Percentiles rank a stretch among this genome's conserved stretches.
Conservation (phyloP, 1,140 invertebrate genomes). For the Atopsyche davidsoni region DNA sequence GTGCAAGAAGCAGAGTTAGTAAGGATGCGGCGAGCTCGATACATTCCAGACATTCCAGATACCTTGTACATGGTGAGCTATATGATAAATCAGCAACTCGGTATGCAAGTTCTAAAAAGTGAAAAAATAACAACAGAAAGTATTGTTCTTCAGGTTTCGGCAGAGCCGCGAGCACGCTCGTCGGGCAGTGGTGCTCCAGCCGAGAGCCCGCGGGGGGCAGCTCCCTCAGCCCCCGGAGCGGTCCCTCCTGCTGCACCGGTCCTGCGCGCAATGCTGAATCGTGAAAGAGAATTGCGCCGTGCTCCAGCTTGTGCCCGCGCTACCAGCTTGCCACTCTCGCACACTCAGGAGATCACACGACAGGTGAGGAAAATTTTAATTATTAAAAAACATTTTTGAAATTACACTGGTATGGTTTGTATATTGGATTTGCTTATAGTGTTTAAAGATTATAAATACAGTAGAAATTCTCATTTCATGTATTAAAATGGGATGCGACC, state of each 20-base stretch:
- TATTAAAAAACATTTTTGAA: too few species aligned
- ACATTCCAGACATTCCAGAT: slow-evolving; percentile 79
- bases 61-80: slow-evolving; percentile 85
- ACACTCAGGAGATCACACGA: slow-evolving; percentile 68
- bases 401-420: not conserved
- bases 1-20: slow-evolving; percentile 73
- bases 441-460: too few species aligned
- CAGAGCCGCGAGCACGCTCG: slow-evolving; percentile 24
- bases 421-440: too few species aligned
- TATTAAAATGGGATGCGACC: too few species aligned
- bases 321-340: slow-evolving; percentile 65
- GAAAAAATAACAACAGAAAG: too few species aligned
- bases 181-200: slow-evolving; percentile 19
- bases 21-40: slow-evolving; percentile 61
- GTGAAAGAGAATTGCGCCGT: slow-evolving; percentile 77
- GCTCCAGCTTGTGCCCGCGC: slow-evolving; percentile 75
- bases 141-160: slow-evolving; percentile 22
- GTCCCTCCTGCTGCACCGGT: slow-evolving; percentile 65
- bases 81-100: too few species aligned
- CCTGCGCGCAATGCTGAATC: slow-evolving; percentile 75
- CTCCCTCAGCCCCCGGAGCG: slow-evolving; percentile 45
- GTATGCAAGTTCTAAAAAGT: too few species aligned
- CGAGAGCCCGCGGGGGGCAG: slow-evolving; percentile 21
- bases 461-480: too few species aligned
- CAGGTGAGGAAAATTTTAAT: slow-evolving; percentile 43